A percentile compares a stretch with the other conserved stretches of the same genome.
These are phyloP conservation scores for Crotophaga sulcirostris DNA, from an alignment of 2,113 vertebrate genomes.

Conservation along the genomic window DNA sequence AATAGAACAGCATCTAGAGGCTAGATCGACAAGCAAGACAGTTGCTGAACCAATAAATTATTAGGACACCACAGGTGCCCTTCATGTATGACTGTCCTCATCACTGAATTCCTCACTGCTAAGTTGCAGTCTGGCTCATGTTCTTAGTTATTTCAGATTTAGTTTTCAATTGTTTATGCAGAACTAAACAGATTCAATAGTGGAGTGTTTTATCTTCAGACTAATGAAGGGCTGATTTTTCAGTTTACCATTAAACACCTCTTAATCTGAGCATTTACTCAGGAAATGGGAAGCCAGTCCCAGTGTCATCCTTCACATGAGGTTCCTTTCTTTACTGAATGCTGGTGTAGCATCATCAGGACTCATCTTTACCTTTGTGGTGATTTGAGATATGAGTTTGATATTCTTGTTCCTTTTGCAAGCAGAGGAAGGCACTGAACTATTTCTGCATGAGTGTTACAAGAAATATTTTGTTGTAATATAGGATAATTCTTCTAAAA, in stretches of 20 bases:
- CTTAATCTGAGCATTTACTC: not conserved
- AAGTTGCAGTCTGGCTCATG: not conserved
- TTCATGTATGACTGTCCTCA: not conserved
- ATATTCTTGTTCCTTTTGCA: not conserved
- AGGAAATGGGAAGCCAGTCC: not conserved
- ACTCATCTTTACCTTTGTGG: not conserved
- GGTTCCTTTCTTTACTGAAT: not conserved
- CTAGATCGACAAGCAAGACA: not conserved
- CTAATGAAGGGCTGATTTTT: not conserved
- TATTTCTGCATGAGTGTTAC: not conserved
- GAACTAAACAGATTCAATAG: not conserved
- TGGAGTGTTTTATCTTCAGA: not conserved
- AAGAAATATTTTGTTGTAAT: not conserved
- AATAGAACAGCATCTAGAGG: not conserved
- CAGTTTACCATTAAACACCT: not conserved
- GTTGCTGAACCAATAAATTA: not conserved
- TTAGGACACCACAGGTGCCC: not conserved
- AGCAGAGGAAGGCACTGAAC: not conserved
- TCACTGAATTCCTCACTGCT: not conserved
- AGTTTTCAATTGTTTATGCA: not conserved
- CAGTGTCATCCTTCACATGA: not conserved
- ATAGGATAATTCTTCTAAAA: not conserved
- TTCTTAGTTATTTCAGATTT: not conserved
- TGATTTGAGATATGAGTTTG: not conserved
- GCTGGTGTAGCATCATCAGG: not conserved